Conservation (phyloP, 2,888 invertebrate genomes). For the Cyrtodaria siliqua region DNA sequence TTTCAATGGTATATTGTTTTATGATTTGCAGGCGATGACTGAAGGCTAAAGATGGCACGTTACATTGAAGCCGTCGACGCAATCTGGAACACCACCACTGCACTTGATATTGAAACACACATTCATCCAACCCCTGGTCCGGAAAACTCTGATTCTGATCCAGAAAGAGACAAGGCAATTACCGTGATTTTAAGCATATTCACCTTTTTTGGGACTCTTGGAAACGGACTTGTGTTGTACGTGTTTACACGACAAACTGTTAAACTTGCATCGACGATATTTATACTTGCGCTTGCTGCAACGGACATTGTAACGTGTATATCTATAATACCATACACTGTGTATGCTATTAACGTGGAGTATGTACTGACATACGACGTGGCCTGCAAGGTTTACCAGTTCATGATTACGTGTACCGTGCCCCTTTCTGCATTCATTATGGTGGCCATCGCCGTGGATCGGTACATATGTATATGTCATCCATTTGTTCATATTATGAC, state of each 20-base stretch:
- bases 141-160: neutral
- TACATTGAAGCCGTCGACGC: too few relatives aligned
- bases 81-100: too few relatives aligned
- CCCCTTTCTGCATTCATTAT: conserved; percentile 82
- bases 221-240: conserved; percentile 83
- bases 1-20: too few relatives aligned
- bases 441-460: conserved; percentile 83
- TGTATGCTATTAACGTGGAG: conserved; percentile 65
- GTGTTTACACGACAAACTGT: conserved; percentile 81
- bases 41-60: too few relatives aligned
- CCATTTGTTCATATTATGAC: conserved; percentile 80
- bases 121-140: too few relatives aligned
- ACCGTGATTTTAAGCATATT: conserved; percentile 74
- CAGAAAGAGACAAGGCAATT: conserved; percentile 7
- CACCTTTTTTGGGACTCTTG: conserved; percentile 79
- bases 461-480: conserved; percentile 83
- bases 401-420: conserved; percentile 80
- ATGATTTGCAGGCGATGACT: too few relatives aligned
- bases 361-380: conserved; percentile 70
- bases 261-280: conserved; percentile 81
- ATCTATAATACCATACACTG: conserved; percentile 77
- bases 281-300: conserved; percentile 81
- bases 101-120: too few relatives aligned
- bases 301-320: conserved; percentile 78
- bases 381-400: conserved; percentile 79